These are phyloP conservation scores for Megalonaias nervosa DNA, from an alignment of 1,140 invertebrate species.

Conservation along the genomic window DNA sequence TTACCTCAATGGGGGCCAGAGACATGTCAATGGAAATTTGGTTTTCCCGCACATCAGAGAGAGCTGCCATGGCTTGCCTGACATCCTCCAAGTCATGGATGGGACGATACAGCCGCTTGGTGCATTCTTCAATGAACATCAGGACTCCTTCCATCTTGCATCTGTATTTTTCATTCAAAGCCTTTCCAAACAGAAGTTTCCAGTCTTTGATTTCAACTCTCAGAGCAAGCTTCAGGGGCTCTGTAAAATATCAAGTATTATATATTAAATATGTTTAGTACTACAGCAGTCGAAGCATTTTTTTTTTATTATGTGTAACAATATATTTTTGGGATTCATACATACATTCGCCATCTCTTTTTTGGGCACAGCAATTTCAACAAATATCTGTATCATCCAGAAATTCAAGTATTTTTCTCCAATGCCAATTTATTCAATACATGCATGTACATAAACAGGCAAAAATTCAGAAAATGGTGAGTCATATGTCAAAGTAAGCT, in stretches of 20 bases:
- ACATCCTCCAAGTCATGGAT: slow-evolving; percentile 94
- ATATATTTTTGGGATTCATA: no score
- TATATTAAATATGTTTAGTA: background rate
- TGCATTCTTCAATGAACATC: slow-evolving; percentile 70
- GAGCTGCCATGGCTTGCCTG: slow-evolving; percentile 89
- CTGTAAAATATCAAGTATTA: slow-evolving; percentile 71
- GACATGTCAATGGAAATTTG: slow-evolving; percentile 94
- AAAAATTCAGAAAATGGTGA: no score
- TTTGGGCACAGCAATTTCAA: no score
- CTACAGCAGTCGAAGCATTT: no score
- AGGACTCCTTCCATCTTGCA: slow-evolving; percentile 85
- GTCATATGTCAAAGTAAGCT: no score
- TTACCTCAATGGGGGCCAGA: slow-evolving; percentile 90
- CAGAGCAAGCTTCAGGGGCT: slow-evolving; percentile 88
- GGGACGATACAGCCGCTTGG: slow-evolving; percentile 86
- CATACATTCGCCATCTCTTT: no score
- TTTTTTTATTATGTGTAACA: no score
- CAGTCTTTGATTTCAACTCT: slow-evolving; percentile 87
- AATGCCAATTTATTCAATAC: no score
- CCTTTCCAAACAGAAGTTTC: slow-evolving; percentile 89
- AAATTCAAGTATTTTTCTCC: no score
- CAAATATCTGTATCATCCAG: no score
- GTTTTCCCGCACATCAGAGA: slow-evolving; percentile 93
- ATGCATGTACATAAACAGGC: no score
- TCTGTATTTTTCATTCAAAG: slow-evolving; percentile 91